phyloP scores from a whole-genome alignment of 2,888 invertebrate genomes.

The Agrenia bidenticulata region DNA sequence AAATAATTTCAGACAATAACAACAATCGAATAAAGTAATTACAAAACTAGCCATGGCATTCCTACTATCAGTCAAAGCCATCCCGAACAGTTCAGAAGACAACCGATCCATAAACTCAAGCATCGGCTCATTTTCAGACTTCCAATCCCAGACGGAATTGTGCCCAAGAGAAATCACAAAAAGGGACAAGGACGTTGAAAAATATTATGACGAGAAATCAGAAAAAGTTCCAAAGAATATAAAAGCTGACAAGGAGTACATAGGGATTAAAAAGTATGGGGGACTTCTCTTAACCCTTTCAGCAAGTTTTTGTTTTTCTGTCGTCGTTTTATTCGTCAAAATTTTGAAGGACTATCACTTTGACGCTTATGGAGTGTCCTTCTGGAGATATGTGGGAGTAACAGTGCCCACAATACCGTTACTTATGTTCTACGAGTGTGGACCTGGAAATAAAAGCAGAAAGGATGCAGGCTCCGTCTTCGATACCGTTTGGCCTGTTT shows the following conservation, averaged over 20 bases:
- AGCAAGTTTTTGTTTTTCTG: slow-evolving; percentile 44
- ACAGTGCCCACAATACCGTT: slow-evolving; percentile 43
- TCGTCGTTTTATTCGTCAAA: slow-evolving; percentile 43
- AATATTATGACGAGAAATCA: too few relatives aligned
- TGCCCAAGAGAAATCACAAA: neutral
- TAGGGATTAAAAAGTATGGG: slow-evolving; percentile 41
- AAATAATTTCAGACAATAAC: too few relatives aligned
- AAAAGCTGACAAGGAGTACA: slow-evolving; percentile 18
- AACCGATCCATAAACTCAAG: neutral
- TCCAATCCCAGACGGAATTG: slow-evolving; percentile 11
- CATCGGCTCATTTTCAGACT: slow-evolving; percentile 3
- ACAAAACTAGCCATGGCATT: too few relatives aligned
- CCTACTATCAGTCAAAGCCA: too few relatives aligned
- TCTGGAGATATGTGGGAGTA: slow-evolving; percentile 48
- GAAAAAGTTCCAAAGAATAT: too few relatives aligned
- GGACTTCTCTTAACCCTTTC: slow-evolving; percentile 45
- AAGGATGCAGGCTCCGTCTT: too few relatives aligned
- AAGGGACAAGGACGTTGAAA: too few relatives aligned
- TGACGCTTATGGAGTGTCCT: slow-evolving; percentile 39
- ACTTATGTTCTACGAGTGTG: slow-evolving; percentile 40
- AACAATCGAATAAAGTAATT: too few relatives aligned
- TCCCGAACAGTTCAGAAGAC: too few relatives aligned
- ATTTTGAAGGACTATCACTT: slow-evolving; percentile 38
- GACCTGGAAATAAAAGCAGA: slow-evolving; percentile 29
- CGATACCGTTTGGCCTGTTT: slow-evolving; percentile 40